Conservation (phyloP, 2,113 vertebrate genomes). For the Heliornis fulica region DNA sequence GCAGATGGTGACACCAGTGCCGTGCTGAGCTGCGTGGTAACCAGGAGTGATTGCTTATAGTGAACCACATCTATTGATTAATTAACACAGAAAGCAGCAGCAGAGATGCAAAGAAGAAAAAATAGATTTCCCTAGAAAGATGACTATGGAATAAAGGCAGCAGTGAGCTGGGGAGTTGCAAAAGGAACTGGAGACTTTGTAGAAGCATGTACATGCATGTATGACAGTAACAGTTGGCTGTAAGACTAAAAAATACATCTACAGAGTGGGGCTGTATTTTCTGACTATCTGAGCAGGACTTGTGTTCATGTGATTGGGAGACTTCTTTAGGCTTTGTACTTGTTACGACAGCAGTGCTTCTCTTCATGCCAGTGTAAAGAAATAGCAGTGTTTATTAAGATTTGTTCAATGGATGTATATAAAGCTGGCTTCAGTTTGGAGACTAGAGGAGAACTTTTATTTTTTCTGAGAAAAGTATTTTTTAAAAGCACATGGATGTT, state of each 20-base stretch:
- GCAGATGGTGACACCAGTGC: neutral
- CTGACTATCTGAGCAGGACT: neutral
- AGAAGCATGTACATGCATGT: accelerated
- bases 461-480: neutral
- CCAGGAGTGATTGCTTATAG: neutral
- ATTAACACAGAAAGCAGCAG: neutral
- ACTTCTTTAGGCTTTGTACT: neutral
- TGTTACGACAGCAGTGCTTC: accelerated
- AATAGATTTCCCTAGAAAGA: neutral
- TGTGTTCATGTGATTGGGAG: accelerated
- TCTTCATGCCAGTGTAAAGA: neutral
- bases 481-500: neutral
- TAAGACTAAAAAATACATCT: neutral
- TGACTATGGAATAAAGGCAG: neutral
- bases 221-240: neutral
- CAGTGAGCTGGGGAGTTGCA: neutral
- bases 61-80: neutral
- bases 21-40: neutral
- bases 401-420: neutral
- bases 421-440: neutral
- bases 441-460: neutral
- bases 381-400: neutral
- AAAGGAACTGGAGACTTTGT: neutral
- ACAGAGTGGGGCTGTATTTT: neutral
- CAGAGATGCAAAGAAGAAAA: neutral